A percentile compares a stretch with the other conserved stretches of the same genome.
Evolutionary conservation across 2,113 vertebrate genomes (phyloP).

Genomic region (Bos javanicus): DNA sequence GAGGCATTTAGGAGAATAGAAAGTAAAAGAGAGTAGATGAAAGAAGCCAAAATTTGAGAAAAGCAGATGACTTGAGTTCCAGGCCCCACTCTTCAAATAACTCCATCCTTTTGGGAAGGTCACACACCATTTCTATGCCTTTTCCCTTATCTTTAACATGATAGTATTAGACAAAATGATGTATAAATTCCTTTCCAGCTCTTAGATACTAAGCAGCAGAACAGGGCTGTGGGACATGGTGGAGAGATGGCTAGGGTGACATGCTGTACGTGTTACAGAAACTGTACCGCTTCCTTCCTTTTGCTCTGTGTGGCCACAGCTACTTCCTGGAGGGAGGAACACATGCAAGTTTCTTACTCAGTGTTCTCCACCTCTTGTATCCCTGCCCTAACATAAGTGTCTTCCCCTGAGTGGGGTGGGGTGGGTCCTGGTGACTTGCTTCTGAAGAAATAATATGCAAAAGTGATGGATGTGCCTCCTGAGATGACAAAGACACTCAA

Average conservation of each 20-base stretch:
- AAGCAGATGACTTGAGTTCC: not conserved
- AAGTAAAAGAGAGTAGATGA: not conserved
- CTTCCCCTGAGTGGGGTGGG: not conserved
- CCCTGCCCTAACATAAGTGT: not conserved
- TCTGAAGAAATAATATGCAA: not conserved
- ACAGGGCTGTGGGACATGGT: not conserved
- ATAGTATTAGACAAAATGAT: not conserved
- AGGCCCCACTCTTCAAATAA: not conserved
- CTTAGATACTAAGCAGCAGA: not conserved
- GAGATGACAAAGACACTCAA: not conserved
- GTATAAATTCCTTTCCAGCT: not conserved
- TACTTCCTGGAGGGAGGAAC: not conserved
- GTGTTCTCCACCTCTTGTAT: not conserved
- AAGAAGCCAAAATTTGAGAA: not conserved
- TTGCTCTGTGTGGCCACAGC: not conserved
- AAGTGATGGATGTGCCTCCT: not conserved
- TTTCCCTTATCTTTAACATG: not conserved
- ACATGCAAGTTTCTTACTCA: not conserved
- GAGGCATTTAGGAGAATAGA: not conserved
- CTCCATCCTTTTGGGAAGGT: not conserved
- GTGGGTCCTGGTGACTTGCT: not conserved
- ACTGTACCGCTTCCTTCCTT: not conserved
- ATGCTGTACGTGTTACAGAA: not conserved
- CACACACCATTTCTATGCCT: not conserved
- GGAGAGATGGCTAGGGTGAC: not conserved